phyloP scores from a whole-genome alignment of 2,113 vertebrate genomes.

The Nibea albiflora region DNA sequence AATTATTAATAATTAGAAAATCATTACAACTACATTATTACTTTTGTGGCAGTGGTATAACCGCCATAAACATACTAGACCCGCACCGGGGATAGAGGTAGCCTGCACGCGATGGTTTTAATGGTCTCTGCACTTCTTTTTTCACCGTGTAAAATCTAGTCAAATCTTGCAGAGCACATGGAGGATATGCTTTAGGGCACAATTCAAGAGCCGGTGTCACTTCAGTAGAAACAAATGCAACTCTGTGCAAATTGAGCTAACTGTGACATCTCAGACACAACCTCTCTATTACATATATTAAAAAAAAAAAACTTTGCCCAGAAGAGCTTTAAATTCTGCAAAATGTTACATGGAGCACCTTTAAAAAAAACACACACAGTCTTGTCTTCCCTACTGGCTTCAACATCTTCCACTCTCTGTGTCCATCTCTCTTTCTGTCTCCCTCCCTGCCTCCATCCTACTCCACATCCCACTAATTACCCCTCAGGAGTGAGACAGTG shows the following conservation, averaged over 20 bases:
- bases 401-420: not conserved
- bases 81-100: not conserved
- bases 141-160: not conserved
- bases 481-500: slow-evolving; percentile 61
- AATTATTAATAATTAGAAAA: no score
- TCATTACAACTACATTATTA: no score
- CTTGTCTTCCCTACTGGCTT: slow-evolving; percentile 11
- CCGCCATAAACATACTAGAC: not conserved
- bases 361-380: not conserved
- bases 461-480: slow-evolving; percentile 67
- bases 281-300: not conserved
- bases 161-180: not conserved
- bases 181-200: not conserved
- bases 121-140: not conserved
- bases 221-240: not conserved
- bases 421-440: slow-evolving; percentile 36
- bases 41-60: not conserved
- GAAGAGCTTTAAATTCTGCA: slow-evolving; percentile 21
- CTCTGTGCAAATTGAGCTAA: slow-evolving; percentile 9
- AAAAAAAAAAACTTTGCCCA: not conserved
- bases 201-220: slow-evolving; percentile 2
- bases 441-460: not conserved
- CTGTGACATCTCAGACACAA: slow-evolving; percentile 2
- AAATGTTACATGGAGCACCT: slow-evolving; percentile 19
- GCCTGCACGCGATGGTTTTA: not conserved